These are phyloP conservation scores for Drosophila rhopaloa DNA, from an alignment of 1,140 invertebrate species.

Conservation along the genomic window DNA sequence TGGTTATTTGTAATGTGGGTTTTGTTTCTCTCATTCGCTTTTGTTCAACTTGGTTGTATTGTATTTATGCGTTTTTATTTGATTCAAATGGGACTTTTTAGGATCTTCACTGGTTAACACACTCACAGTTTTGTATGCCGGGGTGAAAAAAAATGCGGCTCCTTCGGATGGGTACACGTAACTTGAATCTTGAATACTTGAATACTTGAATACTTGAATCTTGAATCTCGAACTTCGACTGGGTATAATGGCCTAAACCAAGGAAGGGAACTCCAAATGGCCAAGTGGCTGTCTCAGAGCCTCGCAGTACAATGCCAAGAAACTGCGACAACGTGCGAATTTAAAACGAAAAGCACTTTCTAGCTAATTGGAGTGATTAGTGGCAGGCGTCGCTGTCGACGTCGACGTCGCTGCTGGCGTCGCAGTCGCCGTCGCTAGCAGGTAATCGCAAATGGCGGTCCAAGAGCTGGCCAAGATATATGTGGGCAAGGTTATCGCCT, in stretches of 20 bases:
- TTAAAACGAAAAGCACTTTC: conserved; percentile 83
- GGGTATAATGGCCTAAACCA: background rate
- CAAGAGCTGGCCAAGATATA: conserved; percentile 62
- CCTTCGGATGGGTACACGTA: background rate
- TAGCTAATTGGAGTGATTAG: conserved; percentile 82
- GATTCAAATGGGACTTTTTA: background rate
- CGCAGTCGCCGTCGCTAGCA: conserved; percentile 9
- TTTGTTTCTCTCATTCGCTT: conserved; percentile 21
- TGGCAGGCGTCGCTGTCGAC: conserved; percentile 53
- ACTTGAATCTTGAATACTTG: background rate
- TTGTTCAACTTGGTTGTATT: conserved; percentile 7
- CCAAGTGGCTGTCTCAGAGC: conserved; percentile 63
- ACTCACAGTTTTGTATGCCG: conserved; percentile 10
- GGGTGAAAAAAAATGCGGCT: conserved; percentile 3
- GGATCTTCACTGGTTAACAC: conserved; percentile 9
- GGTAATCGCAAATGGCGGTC: conserved; percentile 56
- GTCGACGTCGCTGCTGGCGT: conserved; percentile 17
- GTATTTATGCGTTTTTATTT: conserved; percentile 2
- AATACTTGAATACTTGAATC: background rate
- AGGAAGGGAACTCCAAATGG: conserved; percentile 31
- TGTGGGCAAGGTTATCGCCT: conserved; percentile 67
- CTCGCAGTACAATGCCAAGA: conserved; percentile 81
- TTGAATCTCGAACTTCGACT: background rate
- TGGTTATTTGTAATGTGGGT: conserved; percentile 32
- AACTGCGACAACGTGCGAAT: conserved; percentile 83